Conservation (phyloP, 2,113 vertebrate genomes). For the Phycodurus eques region DNA sequence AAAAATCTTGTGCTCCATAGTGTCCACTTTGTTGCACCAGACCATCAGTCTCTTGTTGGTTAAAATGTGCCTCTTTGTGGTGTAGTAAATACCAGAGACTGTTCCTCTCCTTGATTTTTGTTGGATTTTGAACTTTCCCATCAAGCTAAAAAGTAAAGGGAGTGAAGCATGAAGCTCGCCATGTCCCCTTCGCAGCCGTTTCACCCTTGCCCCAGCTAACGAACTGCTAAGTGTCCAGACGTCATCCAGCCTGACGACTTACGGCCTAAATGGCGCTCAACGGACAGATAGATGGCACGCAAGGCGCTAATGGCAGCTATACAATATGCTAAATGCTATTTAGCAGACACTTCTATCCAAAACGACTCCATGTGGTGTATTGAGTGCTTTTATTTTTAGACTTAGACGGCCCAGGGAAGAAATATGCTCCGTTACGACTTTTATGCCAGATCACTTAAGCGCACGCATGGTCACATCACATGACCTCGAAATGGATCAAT, state of each 20-base stretch:
- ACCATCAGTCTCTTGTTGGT: background rate
- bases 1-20: background rate
- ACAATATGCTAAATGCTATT: constrained; percentile 70
- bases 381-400: constrained; percentile 73
- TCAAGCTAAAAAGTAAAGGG: background rate
- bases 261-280: constrained; percentile 66
- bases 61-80: no score
- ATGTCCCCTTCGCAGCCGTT: constrained; percentile 52
- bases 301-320: constrained; percentile 62
- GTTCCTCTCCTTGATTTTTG: background rate
- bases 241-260: constrained; percentile 62
- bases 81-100: background rate
- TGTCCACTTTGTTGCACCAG: background rate
- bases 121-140: no score
- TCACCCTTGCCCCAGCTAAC: constrained; percentile 53
- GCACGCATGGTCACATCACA: background rate
- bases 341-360: constrained; percentile 66
- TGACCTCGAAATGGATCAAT: background rate
- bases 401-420: constrained; percentile 27
- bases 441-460: constrained; percentile 24
- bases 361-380: constrained; percentile 52
- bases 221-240: constrained; percentile 60
- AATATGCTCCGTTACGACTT: constrained; percentile 6
- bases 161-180: background rate
- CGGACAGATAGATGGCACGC: constrained; percentile 65